A percentile compares a stretch with the other conserved stretches of the same genome.
phyloP scores from a whole-genome alignment of 2,113 vertebrate species.

The Lophotis ruficrista region DNA sequence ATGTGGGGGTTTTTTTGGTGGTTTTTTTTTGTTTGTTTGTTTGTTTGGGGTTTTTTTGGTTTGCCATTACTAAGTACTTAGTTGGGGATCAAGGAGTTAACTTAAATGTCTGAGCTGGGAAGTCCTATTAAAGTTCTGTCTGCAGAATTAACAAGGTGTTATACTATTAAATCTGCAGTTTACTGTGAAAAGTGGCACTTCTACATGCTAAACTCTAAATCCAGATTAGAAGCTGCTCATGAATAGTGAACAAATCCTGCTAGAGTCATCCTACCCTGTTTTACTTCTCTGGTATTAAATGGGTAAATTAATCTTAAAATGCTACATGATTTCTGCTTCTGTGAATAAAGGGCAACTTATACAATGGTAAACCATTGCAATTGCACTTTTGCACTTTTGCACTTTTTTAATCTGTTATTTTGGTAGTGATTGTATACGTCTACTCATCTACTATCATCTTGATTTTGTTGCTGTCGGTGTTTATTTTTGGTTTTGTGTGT shows the following conservation, averaged over 20 bases:
- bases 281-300: background rate
- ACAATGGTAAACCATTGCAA: background rate
- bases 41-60: background rate
- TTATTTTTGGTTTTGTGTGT: background rate
- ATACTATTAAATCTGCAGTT: conserved; percentile 49
- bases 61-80: background rate
- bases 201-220: conserved; percentile 39
- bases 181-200: conserved; percentile 27
- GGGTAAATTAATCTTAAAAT: background rate
- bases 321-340: background rate
- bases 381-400: background rate
- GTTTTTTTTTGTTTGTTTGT: background rate
- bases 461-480: background rate
- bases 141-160: conserved; percentile 46
- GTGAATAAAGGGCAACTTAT: background rate
- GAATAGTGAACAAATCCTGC: conserved; percentile 18
- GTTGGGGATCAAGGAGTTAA: background rate
- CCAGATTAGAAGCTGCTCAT: conserved; percentile 47
- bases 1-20: too few species aligned
- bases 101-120: background rate
- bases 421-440: background rate
- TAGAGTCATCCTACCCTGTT: background rate
- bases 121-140: conserved; percentile 2
- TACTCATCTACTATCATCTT: background rate
- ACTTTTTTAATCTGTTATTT: background rate